Evolutionary conservation across 2,113 vertebrate species (phyloP).

Genomic region (Anser brachyrhynchus): DNA sequence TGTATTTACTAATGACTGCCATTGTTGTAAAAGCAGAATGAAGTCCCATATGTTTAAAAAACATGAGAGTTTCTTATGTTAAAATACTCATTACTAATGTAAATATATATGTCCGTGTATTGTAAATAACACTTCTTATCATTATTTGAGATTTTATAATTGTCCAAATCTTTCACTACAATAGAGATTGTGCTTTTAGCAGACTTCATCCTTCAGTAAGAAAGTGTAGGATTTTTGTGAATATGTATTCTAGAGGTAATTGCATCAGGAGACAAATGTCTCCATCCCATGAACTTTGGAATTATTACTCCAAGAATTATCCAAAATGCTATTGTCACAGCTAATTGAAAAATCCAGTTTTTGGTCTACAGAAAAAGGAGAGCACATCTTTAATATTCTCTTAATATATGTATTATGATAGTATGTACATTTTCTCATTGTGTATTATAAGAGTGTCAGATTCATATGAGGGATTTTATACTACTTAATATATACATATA

Average conservation of each 20-base stretch:
- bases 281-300: neutral
- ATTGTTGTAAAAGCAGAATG: conserved; percentile 2
- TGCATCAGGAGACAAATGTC: neutral
- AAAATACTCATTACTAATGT: neutral
- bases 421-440: neutral
- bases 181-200: neutral
- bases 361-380: neutral
- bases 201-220: neutral
- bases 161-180: neutral
- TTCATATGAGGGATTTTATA: neutral
- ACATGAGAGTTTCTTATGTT: neutral
- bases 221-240: neutral
- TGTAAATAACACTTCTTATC: neutral
- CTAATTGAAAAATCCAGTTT: neutral
- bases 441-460: neutral
- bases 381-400: neutral
- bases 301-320: neutral
- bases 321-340: neutral
- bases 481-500: neutral
- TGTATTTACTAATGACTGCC: conserved; percentile 9
- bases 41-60: conserved; percentile 37
- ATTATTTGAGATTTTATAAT: neutral
- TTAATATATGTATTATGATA: neutral
- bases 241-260: neutral
- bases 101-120: neutral